Conservation (phyloP, 2,113 vertebrate species). For the Phycodurus eques region DNA sequence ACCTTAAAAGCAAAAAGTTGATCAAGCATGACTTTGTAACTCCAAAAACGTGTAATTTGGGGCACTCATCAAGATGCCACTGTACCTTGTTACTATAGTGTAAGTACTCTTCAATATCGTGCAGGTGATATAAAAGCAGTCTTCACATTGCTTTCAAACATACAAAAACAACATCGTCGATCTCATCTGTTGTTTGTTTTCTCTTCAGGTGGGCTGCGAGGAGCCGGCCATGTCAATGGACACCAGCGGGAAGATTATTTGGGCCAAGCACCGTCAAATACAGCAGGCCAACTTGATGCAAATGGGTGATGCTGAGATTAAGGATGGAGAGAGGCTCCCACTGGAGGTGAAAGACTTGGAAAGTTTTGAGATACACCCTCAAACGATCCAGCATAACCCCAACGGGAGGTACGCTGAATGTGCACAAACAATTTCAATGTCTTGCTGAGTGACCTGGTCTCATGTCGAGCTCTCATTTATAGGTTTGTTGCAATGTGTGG, state of each 20-base stretch:
- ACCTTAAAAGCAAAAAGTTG: no score
- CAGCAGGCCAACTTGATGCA: conserved; percentile 98
- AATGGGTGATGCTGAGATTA: conserved; percentile 98
- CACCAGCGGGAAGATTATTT: conserved; percentile 96
- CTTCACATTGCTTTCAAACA: not conserved
- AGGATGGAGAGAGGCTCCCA: conserved; percentile 93
- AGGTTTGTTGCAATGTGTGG: conserved; percentile 97
- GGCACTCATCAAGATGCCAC: no score
- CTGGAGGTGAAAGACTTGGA: conserved; percentile 99
- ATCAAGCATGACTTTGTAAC: no score
- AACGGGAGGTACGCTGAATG: conserved; percentile 84
- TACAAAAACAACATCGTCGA: not conserved
- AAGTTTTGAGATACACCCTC: conserved; percentile 98
- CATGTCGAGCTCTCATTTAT: conserved; percentile 10
- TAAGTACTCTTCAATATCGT: no score
- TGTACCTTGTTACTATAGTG: no score
- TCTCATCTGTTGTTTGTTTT: not conserved
- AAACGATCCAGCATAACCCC: conserved; percentile 98
- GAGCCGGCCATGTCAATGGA: no score
- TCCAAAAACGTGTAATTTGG: no score
- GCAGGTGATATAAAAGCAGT: no score
- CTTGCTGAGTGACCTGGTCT: not conserved
- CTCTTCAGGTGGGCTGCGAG: conserved; percentile 83
- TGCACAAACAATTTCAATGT: no score
- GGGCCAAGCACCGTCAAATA: conserved; percentile 97